Conservation (phyloP, 2,797 vertebrate species). For the Clamator glandarius region DNA sequence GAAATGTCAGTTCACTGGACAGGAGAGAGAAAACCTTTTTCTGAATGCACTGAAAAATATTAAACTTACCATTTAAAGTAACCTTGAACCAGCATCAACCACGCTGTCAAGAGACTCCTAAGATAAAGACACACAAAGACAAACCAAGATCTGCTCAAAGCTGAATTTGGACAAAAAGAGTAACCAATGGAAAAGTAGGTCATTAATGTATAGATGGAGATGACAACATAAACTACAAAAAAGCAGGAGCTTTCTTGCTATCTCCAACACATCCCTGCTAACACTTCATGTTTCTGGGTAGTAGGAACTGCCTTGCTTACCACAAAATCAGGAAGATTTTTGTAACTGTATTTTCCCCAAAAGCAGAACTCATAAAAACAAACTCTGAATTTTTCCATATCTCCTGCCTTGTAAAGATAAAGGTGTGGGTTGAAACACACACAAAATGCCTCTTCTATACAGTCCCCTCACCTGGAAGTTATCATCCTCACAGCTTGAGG, state of each 20-base stretch:
- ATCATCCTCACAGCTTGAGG: neutral
- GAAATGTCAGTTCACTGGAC: neutral
- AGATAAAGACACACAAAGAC: neutral
- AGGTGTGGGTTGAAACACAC: neutral
- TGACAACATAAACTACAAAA: neutral
- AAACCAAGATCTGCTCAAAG: neutral
- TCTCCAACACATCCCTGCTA: neutral
- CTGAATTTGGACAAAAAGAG: neutral
- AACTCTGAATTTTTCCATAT: neutral
- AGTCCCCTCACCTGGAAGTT: neutral
- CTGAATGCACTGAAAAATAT: neutral
- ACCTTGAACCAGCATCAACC: neutral
- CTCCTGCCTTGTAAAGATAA: neutral
- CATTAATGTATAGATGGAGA: neutral
- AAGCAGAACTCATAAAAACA: neutral
- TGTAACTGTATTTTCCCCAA: rapidly evolving
- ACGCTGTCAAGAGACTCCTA: neutral
- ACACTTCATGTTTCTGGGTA: neutral
- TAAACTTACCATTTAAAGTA: neutral
- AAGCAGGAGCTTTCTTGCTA: neutral
- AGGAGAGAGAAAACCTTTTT: neutral
- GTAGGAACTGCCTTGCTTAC: neutral
- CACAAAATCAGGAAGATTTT: neutral
- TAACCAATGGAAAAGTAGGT: neutral
- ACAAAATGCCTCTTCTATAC: rapidly evolving